Conservation (phyloP, 2,797 vertebrate genomes). For the Gouania willdenowi region DNA sequence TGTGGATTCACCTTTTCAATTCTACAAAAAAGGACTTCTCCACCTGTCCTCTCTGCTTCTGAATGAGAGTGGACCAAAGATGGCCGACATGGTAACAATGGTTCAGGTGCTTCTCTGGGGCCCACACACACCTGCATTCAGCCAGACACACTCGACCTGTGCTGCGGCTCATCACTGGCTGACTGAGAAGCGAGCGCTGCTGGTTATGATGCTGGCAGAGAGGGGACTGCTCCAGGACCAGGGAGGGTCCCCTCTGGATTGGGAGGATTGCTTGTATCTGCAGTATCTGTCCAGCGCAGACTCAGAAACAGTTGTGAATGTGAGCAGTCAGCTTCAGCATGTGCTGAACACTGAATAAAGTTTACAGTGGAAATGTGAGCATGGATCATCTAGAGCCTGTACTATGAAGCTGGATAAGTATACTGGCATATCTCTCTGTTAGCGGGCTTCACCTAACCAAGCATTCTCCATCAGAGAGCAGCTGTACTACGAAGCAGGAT, state of each 20-base stretch:
- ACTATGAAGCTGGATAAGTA: too few relatives aligned
- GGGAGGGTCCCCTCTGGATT: conserved; percentile 40
- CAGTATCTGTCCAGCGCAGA: conserved; percentile 73
- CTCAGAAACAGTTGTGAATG: conserved; percentile 39
- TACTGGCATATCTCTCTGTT: too few relatives aligned
- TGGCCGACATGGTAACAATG: conserved; percentile 41
- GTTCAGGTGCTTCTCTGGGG: conserved; percentile 86
- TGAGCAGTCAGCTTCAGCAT: conserved; percentile 45
- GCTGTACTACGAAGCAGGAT: too few relatives aligned
- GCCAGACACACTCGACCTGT: conserved; percentile 18
- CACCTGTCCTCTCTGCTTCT: conserved; percentile 63
- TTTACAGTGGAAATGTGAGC: too few relatives aligned
- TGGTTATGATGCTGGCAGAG: conserved; percentile 79
- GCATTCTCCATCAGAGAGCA: too few relatives aligned
- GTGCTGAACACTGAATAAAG: conserved; percentile 1
- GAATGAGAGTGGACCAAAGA: conserved; percentile 27
- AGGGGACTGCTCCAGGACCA: conserved; percentile 24
- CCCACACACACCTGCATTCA: conserved; percentile 57
- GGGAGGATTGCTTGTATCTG: conserved; percentile 80
- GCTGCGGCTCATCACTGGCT: conserved; percentile 70
- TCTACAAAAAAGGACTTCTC: conserved; percentile 66
- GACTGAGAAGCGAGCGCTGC: conserved; percentile 68
- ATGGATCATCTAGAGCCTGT: too few relatives aligned
- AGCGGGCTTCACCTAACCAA: too few relatives aligned
- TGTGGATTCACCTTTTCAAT: conserved; percentile 20